A percentile compares a stretch with the other conserved stretches of the same genome.
phyloP scores from a whole-genome alignment of 2,888 invertebrate genomes.

The Drosophila koepferae region DNA sequence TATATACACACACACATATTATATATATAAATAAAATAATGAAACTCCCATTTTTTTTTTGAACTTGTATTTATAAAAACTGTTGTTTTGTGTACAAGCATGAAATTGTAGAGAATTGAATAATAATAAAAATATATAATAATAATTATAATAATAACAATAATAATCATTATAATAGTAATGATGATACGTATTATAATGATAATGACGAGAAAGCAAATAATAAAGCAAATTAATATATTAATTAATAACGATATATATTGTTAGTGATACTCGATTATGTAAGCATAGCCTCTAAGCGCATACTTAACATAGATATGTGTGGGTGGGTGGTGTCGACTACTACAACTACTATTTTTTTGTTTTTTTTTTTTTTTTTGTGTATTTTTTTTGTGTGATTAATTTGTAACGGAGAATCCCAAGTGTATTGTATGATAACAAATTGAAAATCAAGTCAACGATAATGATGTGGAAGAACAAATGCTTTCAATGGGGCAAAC shows the following conservation, averaged over 20 bases:
- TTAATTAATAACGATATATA: constrained; percentile 68
- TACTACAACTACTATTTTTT: constrained; percentile 22
- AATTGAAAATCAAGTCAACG: constrained; percentile 56
- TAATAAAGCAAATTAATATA: constrained; percentile 46
- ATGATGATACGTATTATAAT: constrained; percentile 24
- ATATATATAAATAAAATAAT: constrained; percentile 31
- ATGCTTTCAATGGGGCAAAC: constrained; percentile 49
- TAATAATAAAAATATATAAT: constrained; percentile 12
- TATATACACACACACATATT: constrained; percentile 10
- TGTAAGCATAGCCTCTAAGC: constrained; percentile 73
- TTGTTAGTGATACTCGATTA: constrained; percentile 77
- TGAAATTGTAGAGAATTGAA: constrained; percentile 68
- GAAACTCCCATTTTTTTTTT: constrained; percentile 49
- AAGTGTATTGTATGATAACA: constrained; percentile 53
- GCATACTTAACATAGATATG: constrained; percentile 49
- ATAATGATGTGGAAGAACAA: constrained; percentile 3
- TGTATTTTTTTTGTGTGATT: constrained; percentile 27
- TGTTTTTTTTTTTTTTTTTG: constrained; percentile 42
- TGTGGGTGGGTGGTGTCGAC: constrained; percentile 31
- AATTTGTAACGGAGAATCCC: constrained; percentile 18
- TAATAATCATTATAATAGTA: constrained; percentile 18
- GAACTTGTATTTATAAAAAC: constrained; percentile 69
- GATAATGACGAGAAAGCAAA: constrained; percentile 33
- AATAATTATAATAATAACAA: constrained; percentile 12
- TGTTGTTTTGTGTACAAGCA: constrained; percentile 73